These are phyloP conservation scores for Rallus crepitans DNA, from an alignment of 2,797 vertebrate genomes.

Conservation along the genomic window DNA sequence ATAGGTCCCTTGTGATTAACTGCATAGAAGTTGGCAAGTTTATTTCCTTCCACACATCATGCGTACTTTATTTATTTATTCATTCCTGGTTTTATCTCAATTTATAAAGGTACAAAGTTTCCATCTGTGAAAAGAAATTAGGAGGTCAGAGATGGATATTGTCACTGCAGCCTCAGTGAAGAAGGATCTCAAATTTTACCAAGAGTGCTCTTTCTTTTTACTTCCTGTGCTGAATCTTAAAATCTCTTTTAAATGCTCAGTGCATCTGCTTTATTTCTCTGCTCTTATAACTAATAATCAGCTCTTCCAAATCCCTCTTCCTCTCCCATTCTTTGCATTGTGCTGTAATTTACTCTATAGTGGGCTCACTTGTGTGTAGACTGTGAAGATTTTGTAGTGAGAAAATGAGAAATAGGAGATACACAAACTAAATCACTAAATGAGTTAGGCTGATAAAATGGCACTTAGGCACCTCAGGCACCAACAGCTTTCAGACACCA, in stretches of 20 bases:
- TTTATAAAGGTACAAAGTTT: background rate
- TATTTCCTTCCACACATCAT: background rate
- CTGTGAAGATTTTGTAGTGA: background rate
- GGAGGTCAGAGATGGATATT: background rate
- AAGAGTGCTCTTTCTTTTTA: background rate
- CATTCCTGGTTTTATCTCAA: background rate
- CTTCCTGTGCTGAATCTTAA: background rate
- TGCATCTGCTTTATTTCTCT: background rate
- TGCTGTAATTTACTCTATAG: background rate
- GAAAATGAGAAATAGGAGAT: background rate
- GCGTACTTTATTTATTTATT: background rate
- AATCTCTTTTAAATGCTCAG: background rate
- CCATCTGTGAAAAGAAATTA: background rate
- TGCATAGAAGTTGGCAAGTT: background rate
- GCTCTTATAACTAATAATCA: background rate
- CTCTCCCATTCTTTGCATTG: background rate
- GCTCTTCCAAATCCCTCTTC: background rate
- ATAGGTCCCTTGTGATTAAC: background rate
- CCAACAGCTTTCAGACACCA: background rate
- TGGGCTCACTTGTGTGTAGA: background rate
- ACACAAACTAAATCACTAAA: background rate
- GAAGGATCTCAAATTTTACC: background rate
- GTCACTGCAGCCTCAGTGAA: background rate
- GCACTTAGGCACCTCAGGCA: background rate
- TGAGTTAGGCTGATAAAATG: background rate